A percentile compares a stretch with the other conserved stretches of the same genome.
Conservation (phyloP, 1,140 invertebrate genomes). For the Cataglyphis hispanica region DNA sequence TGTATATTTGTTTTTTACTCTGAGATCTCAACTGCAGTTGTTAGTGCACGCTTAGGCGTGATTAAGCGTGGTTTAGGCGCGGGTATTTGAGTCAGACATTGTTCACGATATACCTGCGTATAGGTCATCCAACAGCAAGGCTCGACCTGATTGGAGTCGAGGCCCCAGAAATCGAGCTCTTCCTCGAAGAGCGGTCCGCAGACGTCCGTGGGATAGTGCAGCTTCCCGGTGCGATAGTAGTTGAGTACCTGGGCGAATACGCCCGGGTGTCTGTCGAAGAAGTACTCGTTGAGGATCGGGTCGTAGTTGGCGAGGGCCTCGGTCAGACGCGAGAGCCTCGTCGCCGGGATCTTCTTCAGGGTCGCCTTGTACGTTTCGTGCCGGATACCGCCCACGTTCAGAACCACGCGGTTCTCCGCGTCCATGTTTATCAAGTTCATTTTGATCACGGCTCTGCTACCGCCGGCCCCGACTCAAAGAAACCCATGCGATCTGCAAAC, state of each 20-base stretch:
- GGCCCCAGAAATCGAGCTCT: conserved; percentile 98
- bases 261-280: conserved; percentile 99
- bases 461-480: conserved; percentile 79
- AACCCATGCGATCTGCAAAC: conserved; percentile 80
- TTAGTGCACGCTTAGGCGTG: conserved; percentile 14
- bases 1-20: not conserved
- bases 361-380: conserved; percentile 98
- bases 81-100: conserved; percentile 15
- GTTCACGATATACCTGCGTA: conserved; percentile 91
- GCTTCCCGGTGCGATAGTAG: conserved; percentile 97
- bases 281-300: conserved; percentile 98
- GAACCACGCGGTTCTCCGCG: conserved; percentile 94
- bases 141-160: conserved; percentile 98
- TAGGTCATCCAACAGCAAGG: conserved; percentile 99
- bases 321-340: conserved; percentile 94
- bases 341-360: conserved; percentile 97
- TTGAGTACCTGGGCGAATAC: conserved; percentile 98
- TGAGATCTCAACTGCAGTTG: not conserved
- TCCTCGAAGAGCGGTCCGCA: conserved; percentile 99
- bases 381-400: conserved; percentile 99
- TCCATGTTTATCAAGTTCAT: conserved; percentile 85
- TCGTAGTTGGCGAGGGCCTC: conserved; percentile 98
- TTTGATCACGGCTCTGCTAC: conserved; percentile 84
- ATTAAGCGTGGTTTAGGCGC: conserved; percentile 16
- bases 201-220: conserved; percentile 99